These are phyloP conservation scores for Aromia moschata DNA, from an alignment of 2,888 invertebrate species.

Conservation along the genomic window DNA sequence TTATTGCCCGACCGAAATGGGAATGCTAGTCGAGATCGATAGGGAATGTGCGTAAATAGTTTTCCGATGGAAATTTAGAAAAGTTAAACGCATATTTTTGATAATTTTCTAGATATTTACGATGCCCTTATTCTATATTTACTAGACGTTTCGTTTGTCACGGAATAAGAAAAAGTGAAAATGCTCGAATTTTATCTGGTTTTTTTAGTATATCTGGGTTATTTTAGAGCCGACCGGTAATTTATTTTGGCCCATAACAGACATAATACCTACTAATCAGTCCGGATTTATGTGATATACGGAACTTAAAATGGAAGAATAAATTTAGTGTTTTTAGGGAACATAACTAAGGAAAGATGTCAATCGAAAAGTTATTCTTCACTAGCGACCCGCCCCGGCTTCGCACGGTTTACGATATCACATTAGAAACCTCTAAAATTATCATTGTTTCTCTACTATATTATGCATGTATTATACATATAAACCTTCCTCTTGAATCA, in stretches of 20 bases:
- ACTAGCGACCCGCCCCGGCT: no score
- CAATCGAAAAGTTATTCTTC: no score
- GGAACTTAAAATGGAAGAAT: no score
- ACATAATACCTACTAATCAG: conserved; percentile 16
- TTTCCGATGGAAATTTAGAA: conserved; percentile 19
- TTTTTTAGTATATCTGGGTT: neutral
- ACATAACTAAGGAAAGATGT: no score
- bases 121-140: conserved; percentile 5
- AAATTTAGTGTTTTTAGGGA: no score
- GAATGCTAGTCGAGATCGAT: conserved; percentile 5
- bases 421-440: no score
- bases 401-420: no score
- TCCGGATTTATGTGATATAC: no score
- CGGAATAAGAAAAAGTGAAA: conserved; percentile 14
- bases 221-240: conserved; percentile 1
- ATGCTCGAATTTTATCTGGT: conserved; percentile 16
- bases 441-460: no score
- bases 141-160: conserved; percentile 14
- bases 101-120: conserved; percentile 20
- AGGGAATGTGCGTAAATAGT: conserved; percentile 18
- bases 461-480: no score
- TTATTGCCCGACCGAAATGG: conserved; percentile 18
- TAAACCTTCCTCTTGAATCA: no score
- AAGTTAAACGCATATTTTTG: conserved; percentile 22
- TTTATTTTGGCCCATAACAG: neutral